Conservation (phyloP, 2,888 invertebrate species). For the Shargacucullia verbasci region DNA sequence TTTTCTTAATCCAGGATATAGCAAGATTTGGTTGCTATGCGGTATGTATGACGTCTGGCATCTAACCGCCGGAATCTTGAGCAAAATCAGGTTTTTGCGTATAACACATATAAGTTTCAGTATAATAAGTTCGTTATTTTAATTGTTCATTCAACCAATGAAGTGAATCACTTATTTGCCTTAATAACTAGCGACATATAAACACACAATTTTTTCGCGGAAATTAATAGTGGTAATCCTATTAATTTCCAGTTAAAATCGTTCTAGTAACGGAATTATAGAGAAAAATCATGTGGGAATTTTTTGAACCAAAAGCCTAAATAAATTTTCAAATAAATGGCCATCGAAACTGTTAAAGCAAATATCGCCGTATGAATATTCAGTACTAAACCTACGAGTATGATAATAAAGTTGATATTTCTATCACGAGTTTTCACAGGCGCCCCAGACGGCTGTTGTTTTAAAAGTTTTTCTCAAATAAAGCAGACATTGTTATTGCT, state of each 20-base stretch:
- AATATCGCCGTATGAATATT: conserved; percentile 49
- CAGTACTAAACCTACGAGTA: conserved; percentile 42
- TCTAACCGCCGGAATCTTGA: no score
- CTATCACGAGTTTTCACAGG: conserved; percentile 45
- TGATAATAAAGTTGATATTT: conserved; percentile 53
- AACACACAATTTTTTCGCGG: neutral
- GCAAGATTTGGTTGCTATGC: no score
- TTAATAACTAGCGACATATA: neutral
- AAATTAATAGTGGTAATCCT: conserved; percentile 1
- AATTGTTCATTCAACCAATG: no score
- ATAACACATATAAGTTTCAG: no score
- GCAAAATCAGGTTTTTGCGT: no score
- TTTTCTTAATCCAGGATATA: no score
- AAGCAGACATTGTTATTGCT: conserved; percentile 48
- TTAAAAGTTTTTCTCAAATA: conserved; percentile 49
- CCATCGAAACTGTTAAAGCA: conserved; percentile 41
- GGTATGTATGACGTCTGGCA: no score
- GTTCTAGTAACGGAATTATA: conserved; percentile 2
- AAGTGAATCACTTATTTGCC: neutral
- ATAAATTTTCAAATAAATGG: conserved; percentile 48
- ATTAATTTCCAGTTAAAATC: no score
- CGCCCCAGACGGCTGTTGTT: conserved; percentile 35
- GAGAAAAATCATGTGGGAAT: conserved; percentile 24
- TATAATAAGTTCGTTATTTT: no score
- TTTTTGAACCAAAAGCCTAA: conserved; percentile 36